Evolutionary conservation across 2,797 vertebrate genomes (phyloP).

Genomic region (Smutsia temminckii): DNA sequence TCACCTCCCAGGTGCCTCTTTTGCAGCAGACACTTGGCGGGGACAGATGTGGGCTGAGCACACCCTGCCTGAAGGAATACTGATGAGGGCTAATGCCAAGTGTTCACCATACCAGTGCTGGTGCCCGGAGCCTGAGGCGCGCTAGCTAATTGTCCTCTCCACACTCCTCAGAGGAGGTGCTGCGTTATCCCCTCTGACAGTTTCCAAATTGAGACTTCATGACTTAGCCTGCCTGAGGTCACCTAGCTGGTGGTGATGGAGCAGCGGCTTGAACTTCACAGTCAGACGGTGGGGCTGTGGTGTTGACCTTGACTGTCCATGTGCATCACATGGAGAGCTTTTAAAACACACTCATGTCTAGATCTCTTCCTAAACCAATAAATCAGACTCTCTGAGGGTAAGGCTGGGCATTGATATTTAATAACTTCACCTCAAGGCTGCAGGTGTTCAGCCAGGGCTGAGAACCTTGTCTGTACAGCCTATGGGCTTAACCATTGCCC

Average conservation of each 20-base stretch:
- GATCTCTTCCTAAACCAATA: not conserved
- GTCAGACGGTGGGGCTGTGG: not conserved
- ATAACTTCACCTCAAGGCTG: not conserved
- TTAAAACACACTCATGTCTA: not conserved
- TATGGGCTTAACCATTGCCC: not conserved
- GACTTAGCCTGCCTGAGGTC: not conserved
- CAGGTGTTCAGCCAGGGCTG: not conserved
- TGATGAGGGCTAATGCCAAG: not conserved
- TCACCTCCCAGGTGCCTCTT: not conserved
- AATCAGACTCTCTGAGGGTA: not conserved
- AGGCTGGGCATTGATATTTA: rapidly evolving
- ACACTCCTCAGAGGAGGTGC: not conserved
- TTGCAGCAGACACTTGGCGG: rapidly evolving
- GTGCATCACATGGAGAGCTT: not conserved
- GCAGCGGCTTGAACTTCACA: not conserved
- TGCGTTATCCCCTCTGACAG: not conserved
- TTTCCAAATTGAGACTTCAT: not conserved
- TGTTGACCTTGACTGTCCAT: not conserved
- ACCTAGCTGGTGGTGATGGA: not conserved
- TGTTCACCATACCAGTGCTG: too few relatives aligned
- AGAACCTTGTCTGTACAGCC: not conserved
- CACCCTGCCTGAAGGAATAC: not conserved
- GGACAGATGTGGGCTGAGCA: not conserved
- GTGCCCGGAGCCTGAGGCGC: not conserved
- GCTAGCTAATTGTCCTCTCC: rapidly evolving